Evolutionary conservation across 2,113 vertebrate genomes (phyloP).

Genomic region (Tyrannus savana): DNA sequence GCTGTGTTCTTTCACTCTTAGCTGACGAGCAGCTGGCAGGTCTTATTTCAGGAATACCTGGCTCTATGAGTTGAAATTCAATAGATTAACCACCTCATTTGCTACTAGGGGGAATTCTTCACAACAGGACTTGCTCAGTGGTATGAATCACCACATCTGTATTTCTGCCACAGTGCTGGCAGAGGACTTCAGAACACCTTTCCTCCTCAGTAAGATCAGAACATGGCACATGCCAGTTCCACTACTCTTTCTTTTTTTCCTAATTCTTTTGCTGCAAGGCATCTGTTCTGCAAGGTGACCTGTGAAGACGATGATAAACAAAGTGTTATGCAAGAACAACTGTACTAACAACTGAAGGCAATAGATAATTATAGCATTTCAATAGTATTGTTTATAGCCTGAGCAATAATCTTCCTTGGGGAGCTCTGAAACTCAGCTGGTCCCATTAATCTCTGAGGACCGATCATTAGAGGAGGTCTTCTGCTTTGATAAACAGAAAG

Average conservation of each 20-base stretch:
- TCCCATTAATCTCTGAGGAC: neutral
- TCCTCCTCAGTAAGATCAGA: neutral
- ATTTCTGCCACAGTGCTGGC: neutral
- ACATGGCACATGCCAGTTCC: neutral
- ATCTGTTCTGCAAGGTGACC: neutral
- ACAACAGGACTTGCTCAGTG: neutral
- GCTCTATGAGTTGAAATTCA: neutral
- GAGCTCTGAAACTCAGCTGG: neutral
- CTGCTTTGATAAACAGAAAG: neutral
- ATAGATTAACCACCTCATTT: neutral
- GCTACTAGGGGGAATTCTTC: neutral
- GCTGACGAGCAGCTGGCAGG: neutral
- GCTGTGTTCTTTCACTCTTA: neutral
- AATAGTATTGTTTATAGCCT: neutral
- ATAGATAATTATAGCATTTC: constrained; percentile 33
- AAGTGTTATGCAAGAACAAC: neutral
- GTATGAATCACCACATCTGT: neutral
- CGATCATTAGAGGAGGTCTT: constrained; percentile 14
- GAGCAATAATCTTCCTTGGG: neutral
- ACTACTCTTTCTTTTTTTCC: neutral
- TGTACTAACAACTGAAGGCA: neutral
- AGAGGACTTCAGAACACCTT: neutral
- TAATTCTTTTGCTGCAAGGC: neutral
- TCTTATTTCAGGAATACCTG: neutral
- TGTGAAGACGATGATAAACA: neutral